These are phyloP conservation scores for Azemiops feae DNA, from an alignment of 2,113 vertebrate species.

Conservation along the genomic window DNA sequence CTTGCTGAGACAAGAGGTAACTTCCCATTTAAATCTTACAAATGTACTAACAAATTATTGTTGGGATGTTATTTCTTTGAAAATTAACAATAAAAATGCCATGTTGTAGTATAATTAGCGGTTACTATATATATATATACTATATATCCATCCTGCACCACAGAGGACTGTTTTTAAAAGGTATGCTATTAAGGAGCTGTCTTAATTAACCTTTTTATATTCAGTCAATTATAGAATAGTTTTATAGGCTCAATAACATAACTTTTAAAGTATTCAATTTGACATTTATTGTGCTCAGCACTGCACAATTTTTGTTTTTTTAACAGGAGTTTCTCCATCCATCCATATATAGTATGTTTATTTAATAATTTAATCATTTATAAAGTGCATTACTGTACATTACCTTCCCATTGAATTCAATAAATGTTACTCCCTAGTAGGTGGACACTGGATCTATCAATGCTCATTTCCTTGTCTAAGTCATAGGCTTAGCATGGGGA, in stretches of 20 bases:
- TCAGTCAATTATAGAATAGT: slow-evolving; percentile 44
- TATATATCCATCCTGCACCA: slow-evolving; percentile 38
- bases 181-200: slow-evolving; percentile 47
- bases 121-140: slow-evolving; percentile 63
- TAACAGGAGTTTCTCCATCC: neutral
- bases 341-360: neutral
- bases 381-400: neutral
- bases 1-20: slow-evolving; percentile 64
- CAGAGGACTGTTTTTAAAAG: slow-evolving; percentile 44
- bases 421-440: neutral
- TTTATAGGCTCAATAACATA: slow-evolving; percentile 31
- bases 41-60: slow-evolving; percentile 58
- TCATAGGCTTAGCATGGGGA: neutral
- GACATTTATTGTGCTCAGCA: neutral
- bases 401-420: neutral
- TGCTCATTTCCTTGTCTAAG: neutral
- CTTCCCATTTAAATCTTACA: slow-evolving; percentile 67
- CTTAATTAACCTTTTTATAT: slow-evolving; percentile 62
- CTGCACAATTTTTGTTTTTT: slow-evolving; percentile 15
- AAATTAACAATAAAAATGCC: slow-evolving; percentile 66
- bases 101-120: slow-evolving; percentile 61
- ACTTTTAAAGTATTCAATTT: slow-evolving; percentile 27
- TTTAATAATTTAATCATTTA: neutral
- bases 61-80: slow-evolving; percentile 61
- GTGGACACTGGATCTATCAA: neutral